These are phyloP conservation scores for Phasia obesa DNA, from an alignment of 2,888 invertebrate genomes.

Conservation along the genomic window DNA sequence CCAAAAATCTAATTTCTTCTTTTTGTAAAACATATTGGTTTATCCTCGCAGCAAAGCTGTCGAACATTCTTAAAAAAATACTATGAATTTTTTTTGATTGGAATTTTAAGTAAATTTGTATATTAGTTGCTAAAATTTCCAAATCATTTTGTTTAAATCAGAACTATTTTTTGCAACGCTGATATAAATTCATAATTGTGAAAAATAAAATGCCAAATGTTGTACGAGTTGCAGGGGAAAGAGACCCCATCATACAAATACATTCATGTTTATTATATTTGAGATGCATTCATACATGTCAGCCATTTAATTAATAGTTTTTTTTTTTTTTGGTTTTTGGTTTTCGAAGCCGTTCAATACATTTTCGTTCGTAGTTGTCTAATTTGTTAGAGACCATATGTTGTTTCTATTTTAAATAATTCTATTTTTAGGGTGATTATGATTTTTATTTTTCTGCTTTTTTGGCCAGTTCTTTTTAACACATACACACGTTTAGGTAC, in stretches of 20 bases:
- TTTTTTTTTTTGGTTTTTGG: constrained; percentile 4
- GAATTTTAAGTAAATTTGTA: no score
- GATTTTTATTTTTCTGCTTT: neutral
- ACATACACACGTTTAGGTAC: neutral
- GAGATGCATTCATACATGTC: constrained; percentile 6
- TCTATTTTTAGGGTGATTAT: constrained; percentile 35
- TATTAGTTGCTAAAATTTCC: no score
- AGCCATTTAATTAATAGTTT: constrained; percentile 21
- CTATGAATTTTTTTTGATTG: no score
- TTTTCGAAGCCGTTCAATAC: constrained; percentile 37
- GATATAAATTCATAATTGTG: neutral
- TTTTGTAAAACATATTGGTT: no score
- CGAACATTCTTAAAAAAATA: no score
- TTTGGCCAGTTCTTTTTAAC: neutral
- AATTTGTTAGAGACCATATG: constrained; percentile 37
- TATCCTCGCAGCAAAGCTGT: no score
- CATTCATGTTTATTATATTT: constrained; percentile 2
- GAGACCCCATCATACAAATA: neutral
- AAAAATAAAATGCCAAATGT: neutral
- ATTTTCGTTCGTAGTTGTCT: constrained; percentile 11
- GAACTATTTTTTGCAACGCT: neutral
- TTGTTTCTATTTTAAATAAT: constrained; percentile 30
- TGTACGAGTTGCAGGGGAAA: neutral
- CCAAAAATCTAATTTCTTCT: no score
- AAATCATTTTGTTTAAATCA: neutral